Percentiles rank a stretch among this genome's conserved stretches.
These are phyloP conservation scores for Gnathonemus longibarbis DNA, from an alignment of 2,113 vertebrate species.

Conservation along the genomic window DNA sequence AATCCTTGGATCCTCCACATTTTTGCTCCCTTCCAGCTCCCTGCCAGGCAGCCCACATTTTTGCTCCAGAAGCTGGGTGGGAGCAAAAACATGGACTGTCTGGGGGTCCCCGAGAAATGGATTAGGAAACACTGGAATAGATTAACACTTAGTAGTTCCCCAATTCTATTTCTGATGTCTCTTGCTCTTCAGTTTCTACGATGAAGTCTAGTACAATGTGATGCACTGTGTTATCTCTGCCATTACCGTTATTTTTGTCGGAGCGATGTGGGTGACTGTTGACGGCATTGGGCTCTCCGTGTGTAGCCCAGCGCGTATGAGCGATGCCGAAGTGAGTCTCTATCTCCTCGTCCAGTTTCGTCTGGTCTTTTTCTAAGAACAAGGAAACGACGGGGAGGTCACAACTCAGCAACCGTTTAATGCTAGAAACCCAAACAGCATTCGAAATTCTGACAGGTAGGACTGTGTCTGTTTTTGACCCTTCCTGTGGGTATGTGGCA, in stretches of 20 bases:
- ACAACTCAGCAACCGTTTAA: background rate
- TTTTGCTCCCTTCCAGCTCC: background rate
- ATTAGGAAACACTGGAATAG: background rate
- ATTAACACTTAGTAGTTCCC: background rate
- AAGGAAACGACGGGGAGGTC: background rate
- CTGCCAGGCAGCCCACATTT: background rate
- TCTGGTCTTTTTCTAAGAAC: conserved; percentile 71
- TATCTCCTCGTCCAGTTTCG: conserved; percentile 77
- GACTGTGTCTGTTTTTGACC: background rate
- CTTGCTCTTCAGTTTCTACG: background rate
- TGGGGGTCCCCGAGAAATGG: background rate
- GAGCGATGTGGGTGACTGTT: conserved; percentile 95
- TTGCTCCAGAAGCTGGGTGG: background rate
- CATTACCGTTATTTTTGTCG: conserved; percentile 81
- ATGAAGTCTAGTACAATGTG: background rate
- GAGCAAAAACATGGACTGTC: background rate
- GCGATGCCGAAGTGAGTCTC: conserved; percentile 86
- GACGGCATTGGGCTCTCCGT: conserved; percentile 77
- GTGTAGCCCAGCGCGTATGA: conserved; percentile 95
- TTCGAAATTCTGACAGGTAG: background rate
- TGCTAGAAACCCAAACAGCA: background rate
- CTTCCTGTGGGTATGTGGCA: background rate
- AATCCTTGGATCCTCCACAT: background rate
- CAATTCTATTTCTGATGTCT: background rate
- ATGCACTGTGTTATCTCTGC: background rate